Evolutionary conservation across 2,888 invertebrate species (phyloP).

Genomic region (Glomeris marginata): DNA sequence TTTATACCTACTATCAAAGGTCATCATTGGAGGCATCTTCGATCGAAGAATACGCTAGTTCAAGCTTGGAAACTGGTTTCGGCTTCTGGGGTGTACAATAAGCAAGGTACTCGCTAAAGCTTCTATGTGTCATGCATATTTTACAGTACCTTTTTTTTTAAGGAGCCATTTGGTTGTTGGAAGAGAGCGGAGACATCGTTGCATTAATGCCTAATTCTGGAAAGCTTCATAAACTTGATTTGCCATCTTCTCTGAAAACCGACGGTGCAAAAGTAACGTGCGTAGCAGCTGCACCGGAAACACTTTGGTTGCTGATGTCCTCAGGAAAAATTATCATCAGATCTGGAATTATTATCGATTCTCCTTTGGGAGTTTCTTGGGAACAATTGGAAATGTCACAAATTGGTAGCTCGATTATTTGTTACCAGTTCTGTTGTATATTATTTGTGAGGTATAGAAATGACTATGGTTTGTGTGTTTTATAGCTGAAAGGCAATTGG

Average conservation of each 20-base stretch:
- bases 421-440: not conserved
- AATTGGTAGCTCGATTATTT: constrained; percentile 21
- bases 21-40: constrained; percentile 21
- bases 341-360: constrained; percentile 29
- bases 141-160: constrained; percentile 7
- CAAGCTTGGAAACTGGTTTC: constrained; percentile 15
- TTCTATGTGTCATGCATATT: not conserved
- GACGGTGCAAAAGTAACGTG: constrained; percentile 19
- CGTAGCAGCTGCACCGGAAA: constrained; percentile 29
- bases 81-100: constrained; percentile 18
- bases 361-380: constrained; percentile 33
- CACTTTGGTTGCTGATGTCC: constrained; percentile 35
- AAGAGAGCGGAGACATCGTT: constrained; percentile 27
- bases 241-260: constrained; percentile 18
- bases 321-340: constrained; percentile 32
- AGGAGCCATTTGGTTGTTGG: constrained; percentile 20
- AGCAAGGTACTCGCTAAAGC: constrained; percentile 16
- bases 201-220: constrained; percentile 24
- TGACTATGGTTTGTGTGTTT: not conserved
- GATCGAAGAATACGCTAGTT: constrained; percentile 7
- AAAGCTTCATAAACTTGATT: constrained; percentile 15
- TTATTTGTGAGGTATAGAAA: no score
- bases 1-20: constrained; percentile 14
- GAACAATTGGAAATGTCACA: constrained; percentile 31
- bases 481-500: constrained; percentile 28